Percentiles rank a stretch among this genome's conserved stretches.
These are phyloP conservation scores for Neoniphon sammara DNA, from an alignment of 2,797 vertebrate species.

Conservation along the genomic window DNA sequence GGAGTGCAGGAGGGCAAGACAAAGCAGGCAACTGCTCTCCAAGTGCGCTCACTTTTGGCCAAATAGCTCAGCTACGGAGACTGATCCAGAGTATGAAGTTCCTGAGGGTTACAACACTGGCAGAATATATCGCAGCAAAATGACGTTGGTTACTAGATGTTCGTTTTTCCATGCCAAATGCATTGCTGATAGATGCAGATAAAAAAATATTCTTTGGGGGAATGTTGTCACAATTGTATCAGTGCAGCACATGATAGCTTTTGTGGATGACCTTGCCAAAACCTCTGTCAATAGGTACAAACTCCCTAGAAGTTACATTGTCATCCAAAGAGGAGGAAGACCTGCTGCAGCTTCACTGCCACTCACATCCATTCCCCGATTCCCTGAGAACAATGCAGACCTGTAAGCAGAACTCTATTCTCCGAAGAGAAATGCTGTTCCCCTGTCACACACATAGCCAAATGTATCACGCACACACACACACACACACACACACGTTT, in stretches of 20 bases:
- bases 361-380: constrained; percentile 30
- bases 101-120: constrained; percentile 18
- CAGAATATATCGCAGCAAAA: constrained; percentile 26
- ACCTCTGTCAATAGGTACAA: constrained; percentile 65
- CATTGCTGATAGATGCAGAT: constrained; percentile 63
- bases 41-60: constrained; percentile 26
- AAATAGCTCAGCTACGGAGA: constrained; percentile 19
- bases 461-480: constrained; percentile 28
- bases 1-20: neutral
- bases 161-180: constrained; percentile 62
- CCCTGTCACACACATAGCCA: neutral
- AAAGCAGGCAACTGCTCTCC: neutral
- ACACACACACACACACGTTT: constrained; percentile 13
- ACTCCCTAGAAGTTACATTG: constrained; percentile 54
- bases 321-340: constrained; percentile 26
- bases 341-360: neutral
- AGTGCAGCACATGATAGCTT: constrained; percentile 35
- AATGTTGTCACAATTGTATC: constrained; percentile 56
- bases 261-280: constrained; percentile 67
- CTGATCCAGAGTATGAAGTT: constrained; percentile 28
- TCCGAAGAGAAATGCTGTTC: constrained; percentile 27
- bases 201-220: constrained; percentile 70
- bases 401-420: constrained; percentile 37
- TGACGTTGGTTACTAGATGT: constrained; percentile 57
- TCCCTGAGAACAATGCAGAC: constrained; percentile 26